Evolutionary conservation across 2,888 invertebrate genomes (phyloP).

Genomic region (Lasioglossum morio): DNA sequence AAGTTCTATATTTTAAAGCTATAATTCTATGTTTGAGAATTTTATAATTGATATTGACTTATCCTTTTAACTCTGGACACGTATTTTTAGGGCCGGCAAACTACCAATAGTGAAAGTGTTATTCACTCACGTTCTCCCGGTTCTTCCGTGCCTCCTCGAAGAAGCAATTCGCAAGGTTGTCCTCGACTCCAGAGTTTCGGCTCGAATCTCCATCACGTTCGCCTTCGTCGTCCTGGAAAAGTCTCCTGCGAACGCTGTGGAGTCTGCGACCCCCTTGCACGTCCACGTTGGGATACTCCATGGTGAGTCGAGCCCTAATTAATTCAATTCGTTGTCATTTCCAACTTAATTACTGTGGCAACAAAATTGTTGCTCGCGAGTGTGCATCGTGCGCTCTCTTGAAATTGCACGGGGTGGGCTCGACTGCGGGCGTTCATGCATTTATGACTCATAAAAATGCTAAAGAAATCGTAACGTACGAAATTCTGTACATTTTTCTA

Average conservation of each 20-base stretch:
- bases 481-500: not conserved
- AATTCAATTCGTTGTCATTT: slow-evolving; percentile 19
- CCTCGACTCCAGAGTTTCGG: slow-evolving; percentile 59
- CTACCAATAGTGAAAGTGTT: not conserved
- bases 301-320: slow-evolving; percentile 79
- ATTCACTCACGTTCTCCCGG: slow-evolving; percentile 72
- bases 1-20: not conserved
- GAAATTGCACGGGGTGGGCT: not conserved
- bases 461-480: not conserved
- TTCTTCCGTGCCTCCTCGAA: slow-evolving; percentile 73
- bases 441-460: not conserved
- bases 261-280: slow-evolving; percentile 68
- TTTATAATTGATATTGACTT: not conserved
- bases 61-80: not conserved
- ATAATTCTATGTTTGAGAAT: not conserved
- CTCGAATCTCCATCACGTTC: slow-evolving; percentile 38
- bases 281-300: slow-evolving; percentile 78
- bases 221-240: slow-evolving; percentile 82
- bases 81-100: too few relatives aligned
- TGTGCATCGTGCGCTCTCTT: not conserved
- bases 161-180: slow-evolving; percentile 73
- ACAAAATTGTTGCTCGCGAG: not conserved
- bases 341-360: slow-evolving; percentile 6
- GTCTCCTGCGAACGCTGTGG: slow-evolving; percentile 83
- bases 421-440: not conserved